Evolutionary conservation across 2,797 vertebrate genomes (phyloP).

Genomic region (Gadopsis bispinosus): DNA sequence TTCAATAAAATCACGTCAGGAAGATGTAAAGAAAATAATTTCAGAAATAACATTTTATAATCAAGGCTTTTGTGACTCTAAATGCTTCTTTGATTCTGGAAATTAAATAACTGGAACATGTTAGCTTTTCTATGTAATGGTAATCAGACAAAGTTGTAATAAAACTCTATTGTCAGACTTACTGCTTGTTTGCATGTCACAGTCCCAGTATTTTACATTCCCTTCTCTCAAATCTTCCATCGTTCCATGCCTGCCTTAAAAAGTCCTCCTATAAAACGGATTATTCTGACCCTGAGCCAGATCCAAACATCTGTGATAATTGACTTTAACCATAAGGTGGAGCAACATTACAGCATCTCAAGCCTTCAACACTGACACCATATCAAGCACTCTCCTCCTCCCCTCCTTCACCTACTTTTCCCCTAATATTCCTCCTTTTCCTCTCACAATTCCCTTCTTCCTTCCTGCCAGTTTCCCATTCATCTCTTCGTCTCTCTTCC

Average conservation of each 20-base stretch:
- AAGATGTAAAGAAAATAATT: not conserved
- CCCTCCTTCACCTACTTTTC: not conserved
- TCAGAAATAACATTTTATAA: not conserved
- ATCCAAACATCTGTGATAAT: not conserved
- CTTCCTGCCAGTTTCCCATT: not conserved
- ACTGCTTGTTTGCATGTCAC: not conserved
- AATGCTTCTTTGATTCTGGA: slow-evolving; percentile 6
- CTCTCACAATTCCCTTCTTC: not conserved
- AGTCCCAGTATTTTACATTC: not conserved
- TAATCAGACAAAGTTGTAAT: slow-evolving; percentile 7
- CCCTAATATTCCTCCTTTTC: not conserved
- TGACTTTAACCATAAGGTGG: slow-evolving; percentile 55
- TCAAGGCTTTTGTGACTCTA: not conserved
- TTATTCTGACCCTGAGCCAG: not conserved
- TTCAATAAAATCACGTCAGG: not conserved
- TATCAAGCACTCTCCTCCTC: not conserved
- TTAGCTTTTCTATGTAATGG: not conserved
- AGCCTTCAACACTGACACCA: not conserved
- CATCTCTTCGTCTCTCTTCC: not conserved
- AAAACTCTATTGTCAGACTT: not conserved
- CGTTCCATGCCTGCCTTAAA: not conserved
- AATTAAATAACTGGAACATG: slow-evolving; percentile 13
- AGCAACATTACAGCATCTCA: not conserved
- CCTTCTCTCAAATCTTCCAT: not conserved
- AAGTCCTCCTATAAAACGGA: not conserved